phyloP scores from a whole-genome alignment of 2,113 vertebrate species.

The Scomber japonicus region DNA sequence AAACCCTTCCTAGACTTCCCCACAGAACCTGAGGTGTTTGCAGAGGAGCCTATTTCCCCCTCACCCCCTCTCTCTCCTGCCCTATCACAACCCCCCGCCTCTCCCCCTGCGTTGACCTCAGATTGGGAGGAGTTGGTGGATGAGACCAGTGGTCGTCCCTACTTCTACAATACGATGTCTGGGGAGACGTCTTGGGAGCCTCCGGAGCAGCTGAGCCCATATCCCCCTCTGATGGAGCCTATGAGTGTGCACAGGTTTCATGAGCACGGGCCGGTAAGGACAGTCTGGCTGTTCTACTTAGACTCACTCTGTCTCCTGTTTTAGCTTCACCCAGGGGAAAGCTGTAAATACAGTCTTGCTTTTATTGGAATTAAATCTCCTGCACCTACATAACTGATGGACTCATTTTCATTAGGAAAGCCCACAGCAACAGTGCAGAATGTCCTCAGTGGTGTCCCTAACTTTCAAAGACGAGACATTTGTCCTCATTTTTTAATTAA shows the following conservation, averaged over 20 bases:
- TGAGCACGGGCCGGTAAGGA: conserved; percentile 79
- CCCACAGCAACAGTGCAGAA: conserved; percentile 15
- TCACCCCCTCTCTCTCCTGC: conserved; percentile 54
- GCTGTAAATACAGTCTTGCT: conserved; percentile 70
- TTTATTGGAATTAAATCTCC: conserved; percentile 72
- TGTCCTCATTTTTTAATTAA: conserved; percentile 40
- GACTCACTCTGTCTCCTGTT: conserved; percentile 61
- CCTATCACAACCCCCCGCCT: conserved; percentile 44
- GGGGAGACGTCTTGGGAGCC: conserved; percentile 94
- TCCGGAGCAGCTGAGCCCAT: conserved; percentile 75
- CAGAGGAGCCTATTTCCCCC: conserved; percentile 44
- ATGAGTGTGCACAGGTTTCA: conserved; percentile 69
- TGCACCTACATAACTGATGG: conserved; percentile 63
- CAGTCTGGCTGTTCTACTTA: conserved; percentile 72
- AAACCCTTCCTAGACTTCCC: conserved; percentile 84
- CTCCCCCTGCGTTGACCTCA: conserved; percentile 69
- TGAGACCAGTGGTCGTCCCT: conserved; percentile 87
- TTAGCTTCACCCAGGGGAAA: conserved; percentile 73
- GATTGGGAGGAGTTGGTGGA: conserved; percentile 92
- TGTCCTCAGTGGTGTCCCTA: background rate
- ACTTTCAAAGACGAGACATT: conserved; percentile 21
- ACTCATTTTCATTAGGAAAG: conserved; percentile 42
- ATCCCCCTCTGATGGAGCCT: conserved; percentile 69
- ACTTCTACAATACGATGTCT: conserved; percentile 92
- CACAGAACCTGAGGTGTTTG: conserved; percentile 57